Percentiles rank a stretch among this genome's conserved stretches.
phyloP scores from a whole-genome alignment of 2,113 vertebrate species.

The Chionomys nivalis region DNA sequence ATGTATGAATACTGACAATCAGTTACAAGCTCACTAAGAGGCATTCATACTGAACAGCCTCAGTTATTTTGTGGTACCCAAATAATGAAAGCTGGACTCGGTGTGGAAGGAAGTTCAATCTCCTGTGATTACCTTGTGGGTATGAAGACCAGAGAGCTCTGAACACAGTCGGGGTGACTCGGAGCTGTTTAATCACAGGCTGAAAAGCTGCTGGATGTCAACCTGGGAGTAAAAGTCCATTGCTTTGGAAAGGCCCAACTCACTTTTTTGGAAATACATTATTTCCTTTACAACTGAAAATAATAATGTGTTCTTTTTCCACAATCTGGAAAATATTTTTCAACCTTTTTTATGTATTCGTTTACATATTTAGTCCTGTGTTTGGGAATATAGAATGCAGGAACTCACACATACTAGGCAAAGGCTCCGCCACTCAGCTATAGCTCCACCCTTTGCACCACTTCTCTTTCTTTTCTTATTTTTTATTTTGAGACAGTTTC shows the following conservation, averaged over 20 bases:
- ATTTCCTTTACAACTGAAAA: slow-evolving; percentile 4
- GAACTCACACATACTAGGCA: background rate
- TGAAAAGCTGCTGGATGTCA: background rate
- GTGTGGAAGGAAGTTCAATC: background rate
- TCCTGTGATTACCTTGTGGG: background rate
- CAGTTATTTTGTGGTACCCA: slow-evolving; percentile 1
- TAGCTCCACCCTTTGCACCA: no score
- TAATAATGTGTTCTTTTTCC: background rate
- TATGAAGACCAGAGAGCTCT: background rate
- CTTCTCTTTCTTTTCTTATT: background rate
- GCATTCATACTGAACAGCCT: background rate
- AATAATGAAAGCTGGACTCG: background rate
- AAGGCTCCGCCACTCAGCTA: background rate
- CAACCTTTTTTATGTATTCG: background rate
- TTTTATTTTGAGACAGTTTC: background rate
- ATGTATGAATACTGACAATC: background rate
- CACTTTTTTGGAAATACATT: background rate
- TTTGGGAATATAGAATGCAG: background rate
- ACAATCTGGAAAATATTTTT: background rate
- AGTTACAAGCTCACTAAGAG: background rate
- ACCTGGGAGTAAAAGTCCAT: background rate
- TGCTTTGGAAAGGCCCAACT: background rate
- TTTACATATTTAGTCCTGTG: no score
- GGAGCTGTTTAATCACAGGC: background rate
- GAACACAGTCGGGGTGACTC: background rate